phyloP scores from a whole-genome alignment of 2,113 vertebrate genomes.

The Ceyx margarethae region DNA sequence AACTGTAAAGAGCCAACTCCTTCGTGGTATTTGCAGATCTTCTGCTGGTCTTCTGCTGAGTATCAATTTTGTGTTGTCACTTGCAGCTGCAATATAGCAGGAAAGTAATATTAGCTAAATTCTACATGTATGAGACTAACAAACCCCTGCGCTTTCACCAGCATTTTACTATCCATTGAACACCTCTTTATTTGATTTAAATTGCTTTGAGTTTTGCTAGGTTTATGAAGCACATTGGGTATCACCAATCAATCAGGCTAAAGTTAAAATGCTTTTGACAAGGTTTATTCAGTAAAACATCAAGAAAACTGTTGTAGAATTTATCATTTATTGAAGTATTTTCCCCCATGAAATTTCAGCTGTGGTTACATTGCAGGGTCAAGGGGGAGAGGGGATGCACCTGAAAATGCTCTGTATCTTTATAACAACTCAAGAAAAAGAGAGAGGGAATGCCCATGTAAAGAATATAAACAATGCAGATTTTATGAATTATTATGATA shows the following conservation, averaged over 20 bases:
- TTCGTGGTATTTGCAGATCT: background rate
- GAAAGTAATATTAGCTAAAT: background rate
- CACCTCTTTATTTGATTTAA: background rate
- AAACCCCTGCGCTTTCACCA: background rate
- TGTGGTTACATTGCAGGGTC: background rate
- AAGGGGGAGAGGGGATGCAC: background rate
- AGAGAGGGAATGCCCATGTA: background rate
- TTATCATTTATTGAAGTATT: background rate
- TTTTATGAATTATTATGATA: background rate
- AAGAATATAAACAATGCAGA: background rate
- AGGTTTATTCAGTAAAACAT: background rate
- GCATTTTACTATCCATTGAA: background rate
- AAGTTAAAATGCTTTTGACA: background rate
- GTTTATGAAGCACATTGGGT: background rate
- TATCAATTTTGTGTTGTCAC: background rate
- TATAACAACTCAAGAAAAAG: background rate
- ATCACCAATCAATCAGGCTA: background rate
- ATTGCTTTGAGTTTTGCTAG: background rate
- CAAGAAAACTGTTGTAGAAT: background rate
- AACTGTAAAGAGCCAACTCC: background rate
- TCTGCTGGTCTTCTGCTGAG: slow-evolving; percentile 16
- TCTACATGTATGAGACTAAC: background rate
- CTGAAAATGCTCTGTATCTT: background rate
- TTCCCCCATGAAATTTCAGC: rapidly evolving
- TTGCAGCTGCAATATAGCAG: background rate